Evolutionary conservation across 2,113 vertebrate genomes (phyloP), one percentile per base, ranked within the genome.

Genomic region (Butorides virescens): DNA sequence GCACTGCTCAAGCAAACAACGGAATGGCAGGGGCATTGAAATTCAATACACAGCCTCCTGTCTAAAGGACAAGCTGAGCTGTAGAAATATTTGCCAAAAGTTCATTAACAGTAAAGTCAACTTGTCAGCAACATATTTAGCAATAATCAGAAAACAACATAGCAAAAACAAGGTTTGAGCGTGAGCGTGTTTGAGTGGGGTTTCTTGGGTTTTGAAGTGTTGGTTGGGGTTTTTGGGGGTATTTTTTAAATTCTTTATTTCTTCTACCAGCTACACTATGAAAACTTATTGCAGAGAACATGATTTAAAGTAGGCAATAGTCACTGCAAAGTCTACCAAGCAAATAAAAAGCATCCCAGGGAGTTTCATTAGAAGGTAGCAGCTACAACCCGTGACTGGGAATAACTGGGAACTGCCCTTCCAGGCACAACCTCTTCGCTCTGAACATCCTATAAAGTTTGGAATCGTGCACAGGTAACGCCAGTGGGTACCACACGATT

Each of bases 361-460:
- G 42, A 56, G 7, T 75, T 75, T 62, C 89, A 76, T 15, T 22
- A 42, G 9, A 19, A 76, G 16, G 66, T 9, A 21, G 44, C 4
- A 29, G 26, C 58, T 27, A 39, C 36, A 65, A 47, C 19, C 23
- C 36, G 9, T 6, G 14, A 36, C n/a, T 44, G 29, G 39, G 66
- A 34, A 9, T 11, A 29, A 62, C 1, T 0, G 2, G 50, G 59
- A 39, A 23, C 53, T 21, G 4, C 10, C 37, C 26, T 67, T 4
- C 13, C 37, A 10, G 36, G 36, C 62, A 61, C 49, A 20, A 10
- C 13, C 39, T 12, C 36, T 8, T 47, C 44, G 0, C 44, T 15
- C 32, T 9, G 4, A 37, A 4, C 74, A 29, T 1, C 25, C 67
- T 4, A 0, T 3, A 5, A 46, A 30, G 30, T 8, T 8, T 5